Conservation (phyloP, 53 echinoderm and acorn worm species). For the Patiria pectinifera region DNA sequence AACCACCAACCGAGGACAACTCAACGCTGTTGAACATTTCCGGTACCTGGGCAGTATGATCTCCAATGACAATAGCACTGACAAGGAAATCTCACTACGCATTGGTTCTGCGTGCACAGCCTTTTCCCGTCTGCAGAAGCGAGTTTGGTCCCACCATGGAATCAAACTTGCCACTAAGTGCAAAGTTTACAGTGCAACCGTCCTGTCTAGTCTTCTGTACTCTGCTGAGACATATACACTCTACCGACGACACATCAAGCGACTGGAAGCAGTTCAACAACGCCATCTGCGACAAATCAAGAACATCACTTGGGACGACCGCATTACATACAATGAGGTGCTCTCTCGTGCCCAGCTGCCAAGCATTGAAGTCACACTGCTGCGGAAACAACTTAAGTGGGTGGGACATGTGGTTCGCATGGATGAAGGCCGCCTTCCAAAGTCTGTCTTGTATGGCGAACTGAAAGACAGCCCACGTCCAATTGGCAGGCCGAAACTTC, state of each 20-base stretch:
- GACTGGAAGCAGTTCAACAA: neutral
- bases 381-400: neutral
- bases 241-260: neutral
- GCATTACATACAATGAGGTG: neutral
- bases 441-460: constrained; percentile 4
- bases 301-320: constrained; percentile 6
- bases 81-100: no score
- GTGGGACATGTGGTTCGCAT: neutral
- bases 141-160: neutral
- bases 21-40: no score
- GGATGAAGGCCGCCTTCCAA: neutral
- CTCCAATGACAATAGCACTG: no score
- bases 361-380: constrained; percentile 8
- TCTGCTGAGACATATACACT: constrained; percentile 32
- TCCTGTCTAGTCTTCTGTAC: constrained; percentile 29
- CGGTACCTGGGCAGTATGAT: no score
- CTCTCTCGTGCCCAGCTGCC: neutral
- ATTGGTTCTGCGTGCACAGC: neutral
- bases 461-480: neutral
- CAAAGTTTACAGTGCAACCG: constrained; percentile 18
- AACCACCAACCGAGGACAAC: no score
- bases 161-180: constrained; percentile 16
- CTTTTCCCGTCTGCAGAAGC: neutral
- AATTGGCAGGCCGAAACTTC: neutral
- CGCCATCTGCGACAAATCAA: neutral